A percentile compares a stretch with the other conserved stretches of the same genome.
Evolutionary conservation across 2,888 invertebrate species (phyloP).

Genomic region (Drosophila aldrichi): DNA sequence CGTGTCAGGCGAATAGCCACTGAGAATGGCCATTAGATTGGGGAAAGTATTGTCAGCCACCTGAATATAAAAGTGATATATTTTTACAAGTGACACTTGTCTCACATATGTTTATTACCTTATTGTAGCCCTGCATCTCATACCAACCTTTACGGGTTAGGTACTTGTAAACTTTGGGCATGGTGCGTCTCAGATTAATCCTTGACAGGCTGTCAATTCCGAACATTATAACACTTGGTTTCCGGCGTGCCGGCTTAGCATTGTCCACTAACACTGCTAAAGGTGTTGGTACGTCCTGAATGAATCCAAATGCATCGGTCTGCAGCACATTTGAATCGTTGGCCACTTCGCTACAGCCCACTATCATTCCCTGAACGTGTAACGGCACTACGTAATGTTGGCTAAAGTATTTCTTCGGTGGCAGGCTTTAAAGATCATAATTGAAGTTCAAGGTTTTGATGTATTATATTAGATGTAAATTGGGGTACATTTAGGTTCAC

Average conservation of each 20-base stretch:
- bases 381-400: conserved; percentile 56
- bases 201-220: conserved; percentile 94
- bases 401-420: conserved; percentile 53
- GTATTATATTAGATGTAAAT: neutral
- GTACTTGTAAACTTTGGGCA: conserved; percentile 89
- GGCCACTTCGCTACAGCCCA: conserved; percentile 48
- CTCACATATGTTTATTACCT: conserved; percentile 82
- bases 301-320: conserved; percentile 49
- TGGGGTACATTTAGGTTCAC: neutral
- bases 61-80: conserved; percentile 80
- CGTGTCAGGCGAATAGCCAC: conserved; percentile 87
- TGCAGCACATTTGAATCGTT: conserved; percentile 59
- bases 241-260: conserved; percentile 27
- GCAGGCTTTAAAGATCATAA: conserved; percentile 24
- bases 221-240: conserved; percentile 87
- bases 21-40: conserved; percentile 92
- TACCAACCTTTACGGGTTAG: conserved; percentile 88
- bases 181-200: conserved; percentile 90
- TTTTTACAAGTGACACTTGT: neutral
- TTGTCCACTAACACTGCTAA: neutral
- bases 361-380: conserved; percentile 61
- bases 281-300: conserved; percentile 38
- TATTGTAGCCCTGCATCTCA: conserved; percentile 90
- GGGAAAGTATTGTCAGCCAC: conserved; percentile 95
- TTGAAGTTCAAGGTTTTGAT: neutral